Evolutionary conservation across 2,797 vertebrate species (phyloP).

Genomic region (Lacerta viridis): DNA sequence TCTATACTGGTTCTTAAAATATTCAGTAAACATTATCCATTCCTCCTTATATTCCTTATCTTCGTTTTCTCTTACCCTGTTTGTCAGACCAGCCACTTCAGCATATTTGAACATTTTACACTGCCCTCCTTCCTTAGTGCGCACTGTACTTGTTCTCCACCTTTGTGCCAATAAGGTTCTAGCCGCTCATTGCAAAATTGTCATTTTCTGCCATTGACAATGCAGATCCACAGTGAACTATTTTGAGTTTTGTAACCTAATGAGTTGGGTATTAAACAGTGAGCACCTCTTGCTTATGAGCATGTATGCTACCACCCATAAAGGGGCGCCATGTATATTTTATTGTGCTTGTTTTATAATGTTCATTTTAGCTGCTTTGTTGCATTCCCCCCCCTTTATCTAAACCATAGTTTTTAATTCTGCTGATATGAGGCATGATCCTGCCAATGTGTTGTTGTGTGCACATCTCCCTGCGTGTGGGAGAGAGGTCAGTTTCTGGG

Average conservation of each 20-base stretch:
- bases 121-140: too few relatives aligned
- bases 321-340: neutral
- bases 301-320: neutral
- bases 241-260: neutral
- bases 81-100: too few relatives aligned
- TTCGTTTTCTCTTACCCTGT: too few relatives aligned
- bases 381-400: neutral
- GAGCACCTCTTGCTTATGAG: neutral
- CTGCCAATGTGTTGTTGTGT: neutral
- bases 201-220: neutral
- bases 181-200: neutral
- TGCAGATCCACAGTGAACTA: neutral
- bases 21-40: too few relatives aligned
- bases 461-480: too few relatives aligned
- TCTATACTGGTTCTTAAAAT: too few relatives aligned
- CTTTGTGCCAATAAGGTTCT: too few relatives aligned
- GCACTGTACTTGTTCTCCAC: too few relatives aligned
- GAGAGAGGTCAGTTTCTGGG: neutral
- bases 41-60: too few relatives aligned
- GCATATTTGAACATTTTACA: too few relatives aligned
- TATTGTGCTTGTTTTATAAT: neutral
- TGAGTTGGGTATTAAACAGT: neutral
- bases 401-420: neutral
- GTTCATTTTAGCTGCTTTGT: neutral
- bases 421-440: neutral